Evolutionary conservation across 2,113 vertebrate genomes (phyloP), one percentile per base, ranked within the genome.

Genomic region (Tachysurus fulvidraco): DNA sequence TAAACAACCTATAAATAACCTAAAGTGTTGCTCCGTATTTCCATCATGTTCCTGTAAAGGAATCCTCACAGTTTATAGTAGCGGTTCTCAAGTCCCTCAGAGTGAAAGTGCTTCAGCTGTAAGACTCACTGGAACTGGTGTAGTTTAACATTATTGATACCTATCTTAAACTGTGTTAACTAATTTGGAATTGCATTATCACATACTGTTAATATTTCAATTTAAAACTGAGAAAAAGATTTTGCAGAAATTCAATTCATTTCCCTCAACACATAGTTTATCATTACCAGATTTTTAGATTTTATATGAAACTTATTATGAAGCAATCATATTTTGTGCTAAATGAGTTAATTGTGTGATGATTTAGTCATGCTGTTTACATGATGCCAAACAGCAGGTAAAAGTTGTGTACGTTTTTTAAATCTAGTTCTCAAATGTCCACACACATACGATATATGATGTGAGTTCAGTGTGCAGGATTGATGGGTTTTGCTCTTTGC

Each of bases 21-120:
- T 65, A 52, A 83, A 69, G 81, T 83, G 50, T 86, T 71, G 86
- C 59, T 69, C 28, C 52, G 46, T 52, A 76, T 86, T 82, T 77
- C 41, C 80, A 79, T 86, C 88, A 86, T 17, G 14, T 52, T 28
- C 5, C n/a, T 52, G 55, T 52, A 83, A 85, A 67, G 79, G 50
- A 88, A 19, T 54, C 46, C 19, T 17, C 21, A 44, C 67, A 69
- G 54, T 28, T 59, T 81, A 54, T 62, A 50, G 12, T 11, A 46
- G n/a, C 4, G 17, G 67, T 69, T 36, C 30, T 41, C 30, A 8
- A 69, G 30, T 69, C 30, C 30, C 67, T 36, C 7, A 36, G 16
- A 36, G 16, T 36, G 67, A 69, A 69, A 69, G 2, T 9, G 16
- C 67, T 69, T 69, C 14, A 17, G 30, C 67, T 17, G 30, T 14